A percentile compares a stretch with the other conserved stretches of the same genome.
These are phyloP conservation scores for Phaetusa simplex DNA, from an alignment of 2,113 vertebrate species.

Conservation along the genomic window DNA sequence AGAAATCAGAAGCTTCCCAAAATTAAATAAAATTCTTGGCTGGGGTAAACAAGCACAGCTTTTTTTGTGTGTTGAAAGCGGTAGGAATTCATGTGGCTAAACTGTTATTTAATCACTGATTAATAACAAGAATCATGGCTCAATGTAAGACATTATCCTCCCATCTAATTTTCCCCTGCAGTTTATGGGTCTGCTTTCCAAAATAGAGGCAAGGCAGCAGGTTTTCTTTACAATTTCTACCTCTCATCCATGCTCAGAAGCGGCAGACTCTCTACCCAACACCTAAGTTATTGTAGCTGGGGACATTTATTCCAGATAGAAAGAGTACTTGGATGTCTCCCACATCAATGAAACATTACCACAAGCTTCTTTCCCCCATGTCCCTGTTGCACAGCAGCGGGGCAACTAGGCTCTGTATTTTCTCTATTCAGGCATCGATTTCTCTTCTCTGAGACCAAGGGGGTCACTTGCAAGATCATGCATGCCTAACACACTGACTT, in stretches of 20 bases:
- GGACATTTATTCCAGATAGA: not conserved
- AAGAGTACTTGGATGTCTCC: not conserved
- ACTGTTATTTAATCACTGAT: not conserved
- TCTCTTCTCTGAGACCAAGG: not conserved
- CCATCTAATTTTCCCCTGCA: not conserved
- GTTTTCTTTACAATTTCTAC: not conserved
- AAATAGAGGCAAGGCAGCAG: not conserved
- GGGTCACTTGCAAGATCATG: not conserved
- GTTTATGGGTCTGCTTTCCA: not conserved
- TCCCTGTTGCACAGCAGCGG: not conserved
- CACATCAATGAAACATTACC: not conserved
- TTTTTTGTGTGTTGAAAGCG: not conserved
- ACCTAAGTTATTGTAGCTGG: not conserved
- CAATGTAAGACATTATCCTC: not conserved
- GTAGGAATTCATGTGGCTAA: not conserved
- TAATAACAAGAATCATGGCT: not conserved
- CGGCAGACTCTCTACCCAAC: not conserved
- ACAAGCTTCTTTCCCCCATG: not conserved
- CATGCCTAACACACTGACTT: accelerated
- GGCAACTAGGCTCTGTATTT: not conserved
- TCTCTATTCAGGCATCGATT: not conserved
- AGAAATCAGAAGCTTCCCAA: not conserved
- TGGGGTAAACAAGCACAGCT: not conserved
- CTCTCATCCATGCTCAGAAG: not conserved
- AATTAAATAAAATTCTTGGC: not conserved